Evolutionary conservation across 2,888 invertebrate genomes (phyloP), one percentile per base, ranked within the genome.

Genomic region (Ceramica pisi): DNA sequence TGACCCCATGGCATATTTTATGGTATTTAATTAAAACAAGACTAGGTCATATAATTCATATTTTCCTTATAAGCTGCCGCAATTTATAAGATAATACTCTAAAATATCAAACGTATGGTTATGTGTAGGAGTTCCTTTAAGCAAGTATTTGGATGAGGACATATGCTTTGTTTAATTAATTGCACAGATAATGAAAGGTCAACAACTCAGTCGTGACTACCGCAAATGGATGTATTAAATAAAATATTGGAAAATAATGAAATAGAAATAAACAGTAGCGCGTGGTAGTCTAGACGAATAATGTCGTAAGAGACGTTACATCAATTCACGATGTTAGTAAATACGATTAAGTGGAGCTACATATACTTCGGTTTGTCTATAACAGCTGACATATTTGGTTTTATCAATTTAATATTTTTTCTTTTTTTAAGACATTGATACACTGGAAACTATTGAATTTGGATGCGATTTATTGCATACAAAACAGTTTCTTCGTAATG

Each of bases 21-120:
- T 26, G 35, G n/a, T n/a, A 44, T 19, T 69, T 75, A 44, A 67
- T 81, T 76, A 35, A 71, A 81, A 71, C 56, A 66, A 63, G 68
- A 84, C 9, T 67, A 59, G 31, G 57, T 14, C 38, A 38, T 35
- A 21, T 44, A 12, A 66, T 50, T 53, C 10, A 55, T n/a, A 56
- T 46, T 23, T 46, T 44, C 71, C 67, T 6, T 80, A 56, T 62
- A 65, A 3, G 64, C 4, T 50, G 41, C 48, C 21, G 14, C 4
- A 59, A 46, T 26, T n/a, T 80, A 55, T 51, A 3, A 57, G 23
- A 75, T 56, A 26, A 41, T 0, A 51, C 16, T 63, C 21, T 19
- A 26, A 31, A 31, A 44, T 56, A 38, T 14, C 6, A 26, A 62
- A n/a, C 19, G 0, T 46, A 23, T 23, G 35, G n/a, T 9, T 19